Conservation (phyloP, 1,140 invertebrate species). For the Triops cancriformis region DNA sequence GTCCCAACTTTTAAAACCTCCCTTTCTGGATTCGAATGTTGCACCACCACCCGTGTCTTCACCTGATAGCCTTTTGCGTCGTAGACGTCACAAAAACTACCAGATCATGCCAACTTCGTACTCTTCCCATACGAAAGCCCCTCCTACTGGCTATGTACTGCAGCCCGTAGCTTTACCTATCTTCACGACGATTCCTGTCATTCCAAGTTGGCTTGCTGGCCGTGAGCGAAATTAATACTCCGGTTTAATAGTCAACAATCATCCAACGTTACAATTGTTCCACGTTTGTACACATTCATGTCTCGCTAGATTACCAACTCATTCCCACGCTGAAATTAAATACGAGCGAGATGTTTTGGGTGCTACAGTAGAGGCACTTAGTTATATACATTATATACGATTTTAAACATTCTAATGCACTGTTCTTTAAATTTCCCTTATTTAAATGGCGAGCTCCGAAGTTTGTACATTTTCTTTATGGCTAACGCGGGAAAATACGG, state of each 20-base stretch:
- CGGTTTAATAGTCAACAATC: background rate
- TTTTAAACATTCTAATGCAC: too few species aligned
- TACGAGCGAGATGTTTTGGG: too few species aligned
- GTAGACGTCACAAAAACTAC: background rate
- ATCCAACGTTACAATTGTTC: background rate
- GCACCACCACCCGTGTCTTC: background rate
- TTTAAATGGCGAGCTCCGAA: too few species aligned
- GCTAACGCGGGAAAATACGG: too few species aligned
- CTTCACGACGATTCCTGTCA: background rate
- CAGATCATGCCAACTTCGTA: background rate
- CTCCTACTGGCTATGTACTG: background rate
- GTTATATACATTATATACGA: too few species aligned
- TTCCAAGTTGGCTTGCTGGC: background rate
- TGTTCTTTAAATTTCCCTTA: too few species aligned
- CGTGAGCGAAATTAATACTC: background rate
- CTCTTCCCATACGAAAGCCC: background rate
- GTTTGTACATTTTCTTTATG: too few species aligned
- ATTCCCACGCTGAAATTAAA: too few species aligned
- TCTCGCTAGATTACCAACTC: too few species aligned
- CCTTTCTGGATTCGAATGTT: background rate
- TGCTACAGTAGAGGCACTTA: too few species aligned
- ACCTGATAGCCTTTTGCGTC: background rate
- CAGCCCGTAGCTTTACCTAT: background rate
- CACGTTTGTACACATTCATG: background rate
- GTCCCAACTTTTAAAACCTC: background rate